These are phyloP conservation scores for Papilio aristodemus DNA, from an alignment of 1,140 invertebrate species.

Conservation along the genomic window DNA sequence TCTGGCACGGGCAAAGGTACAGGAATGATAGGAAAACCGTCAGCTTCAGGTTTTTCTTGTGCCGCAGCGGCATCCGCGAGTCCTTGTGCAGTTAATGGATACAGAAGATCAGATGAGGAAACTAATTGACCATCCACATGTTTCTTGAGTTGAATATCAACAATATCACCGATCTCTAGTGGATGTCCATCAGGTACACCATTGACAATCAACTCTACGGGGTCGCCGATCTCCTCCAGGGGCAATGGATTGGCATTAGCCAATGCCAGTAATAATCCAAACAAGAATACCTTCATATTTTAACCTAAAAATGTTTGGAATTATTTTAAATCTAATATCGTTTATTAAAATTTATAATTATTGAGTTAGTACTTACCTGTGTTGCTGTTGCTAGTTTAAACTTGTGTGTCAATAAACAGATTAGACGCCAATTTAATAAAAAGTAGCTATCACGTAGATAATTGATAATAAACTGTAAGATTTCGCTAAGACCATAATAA, in stretches of 20 bases:
- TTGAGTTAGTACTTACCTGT: background rate
- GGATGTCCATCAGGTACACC: conserved; percentile 49
- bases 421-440: conserved; percentile 7
- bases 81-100: conserved; percentile 50
- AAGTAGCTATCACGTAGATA: background rate
- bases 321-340: background rate
- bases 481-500: conserved; percentile 7
- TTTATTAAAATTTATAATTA: conserved; percentile 12
- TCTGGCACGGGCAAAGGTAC: conserved; percentile 21
- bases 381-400: conserved; percentile 3
- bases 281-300: conserved; percentile 57
- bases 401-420: conserved; percentile 10
- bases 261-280: conserved; percentile 54
- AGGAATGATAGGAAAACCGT: conserved; percentile 35
- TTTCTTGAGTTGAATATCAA: conserved; percentile 52
- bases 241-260: conserved; percentile 46
- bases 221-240: conserved; percentile 34
- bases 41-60: background rate
- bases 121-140: conserved; percentile 44
- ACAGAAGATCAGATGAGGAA: conserved; percentile 42
- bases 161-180: conserved; percentile 49
- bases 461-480: background rate
- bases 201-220: conserved; percentile 57
- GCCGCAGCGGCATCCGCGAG: conserved; percentile 49
- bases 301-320: background rate